Evolutionary conservation across 53 echinoderm and acorn worm species (phyloP).

Genomic region (Echinometra lucunter): DNA sequence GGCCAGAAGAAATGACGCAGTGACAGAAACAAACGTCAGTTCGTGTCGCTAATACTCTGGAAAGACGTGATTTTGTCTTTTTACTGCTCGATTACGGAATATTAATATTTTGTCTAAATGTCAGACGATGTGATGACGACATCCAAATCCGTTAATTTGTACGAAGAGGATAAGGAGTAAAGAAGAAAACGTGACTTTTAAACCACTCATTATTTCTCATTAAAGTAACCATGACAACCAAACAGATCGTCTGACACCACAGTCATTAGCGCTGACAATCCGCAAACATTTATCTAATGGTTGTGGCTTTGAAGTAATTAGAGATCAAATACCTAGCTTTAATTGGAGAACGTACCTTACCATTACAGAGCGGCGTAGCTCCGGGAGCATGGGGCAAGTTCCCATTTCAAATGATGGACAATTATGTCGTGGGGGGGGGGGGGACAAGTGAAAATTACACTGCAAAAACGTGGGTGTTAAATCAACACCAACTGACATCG

Average conservation of each 20-base stretch:
- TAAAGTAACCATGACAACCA: slow-evolving; percentile 1
- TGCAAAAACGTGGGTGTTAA: too few relatives aligned
- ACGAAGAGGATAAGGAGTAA: background rate
- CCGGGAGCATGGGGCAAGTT: too few relatives aligned
- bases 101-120: background rate
- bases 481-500: too few relatives aligned
- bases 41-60: too few relatives aligned
- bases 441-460: too few relatives aligned
- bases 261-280: background rate
- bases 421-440: too few relatives aligned
- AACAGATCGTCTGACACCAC: background rate
- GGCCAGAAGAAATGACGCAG: slow-evolving; percentile 1
- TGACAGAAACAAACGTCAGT: too few relatives aligned
- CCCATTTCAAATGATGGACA: too few relatives aligned
- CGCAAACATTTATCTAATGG: slow-evolving; percentile 29
- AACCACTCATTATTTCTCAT: background rate
- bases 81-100: too few relatives aligned
- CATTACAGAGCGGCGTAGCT: background rate
- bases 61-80: too few relatives aligned
- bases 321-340: background rate
- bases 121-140: background rate
- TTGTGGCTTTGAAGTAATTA: slow-evolving; percentile 7
- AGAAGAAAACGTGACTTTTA: background rate
- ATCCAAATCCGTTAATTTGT: background rate
- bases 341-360: background rate